A percentile compares a stretch with the other conserved stretches of the same genome.
Conservation (phyloP, 2,797 vertebrate species). For the Phalanger gymnotis region DNA sequence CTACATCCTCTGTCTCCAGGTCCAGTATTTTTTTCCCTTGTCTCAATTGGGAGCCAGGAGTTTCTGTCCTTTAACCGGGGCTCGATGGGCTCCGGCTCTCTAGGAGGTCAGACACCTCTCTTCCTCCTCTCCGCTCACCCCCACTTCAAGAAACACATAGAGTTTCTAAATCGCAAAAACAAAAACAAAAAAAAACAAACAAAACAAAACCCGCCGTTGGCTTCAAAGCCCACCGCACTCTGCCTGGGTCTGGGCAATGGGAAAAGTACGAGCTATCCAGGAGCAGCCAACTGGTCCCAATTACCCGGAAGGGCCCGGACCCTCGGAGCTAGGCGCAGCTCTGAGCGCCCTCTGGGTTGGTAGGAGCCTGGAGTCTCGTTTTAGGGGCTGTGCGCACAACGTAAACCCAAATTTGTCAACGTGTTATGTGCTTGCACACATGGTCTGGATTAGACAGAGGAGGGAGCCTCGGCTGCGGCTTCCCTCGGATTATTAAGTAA, state of each 20-base stretch:
- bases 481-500: slow-evolving; percentile 29
- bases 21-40: background rate
- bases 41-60: background rate
- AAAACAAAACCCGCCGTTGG: background rate
- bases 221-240: background rate
- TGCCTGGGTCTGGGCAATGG: background rate
- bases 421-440: slow-evolving; percentile 46
- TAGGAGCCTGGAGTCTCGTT: background rate
- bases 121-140: background rate
- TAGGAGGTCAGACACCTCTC: background rate
- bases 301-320: background rate
- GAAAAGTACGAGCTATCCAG: background rate
- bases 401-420: background rate
- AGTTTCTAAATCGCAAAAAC: background rate
- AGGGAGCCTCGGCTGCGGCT: slow-evolving; percentile 14
- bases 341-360: background rate
- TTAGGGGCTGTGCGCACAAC: background rate
- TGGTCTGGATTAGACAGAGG: slow-evolving; percentile 69
- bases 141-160: background rate
- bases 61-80: background rate
- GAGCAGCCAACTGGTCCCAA: background rate
- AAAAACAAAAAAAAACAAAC: no score
- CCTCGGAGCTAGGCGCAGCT: background rate
- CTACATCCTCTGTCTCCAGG: no score
- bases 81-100: background rate